These are phyloP conservation scores for Bucco capensis DNA, from an alignment of 2,113 vertebrate genomes.

Conservation along the genomic window DNA sequence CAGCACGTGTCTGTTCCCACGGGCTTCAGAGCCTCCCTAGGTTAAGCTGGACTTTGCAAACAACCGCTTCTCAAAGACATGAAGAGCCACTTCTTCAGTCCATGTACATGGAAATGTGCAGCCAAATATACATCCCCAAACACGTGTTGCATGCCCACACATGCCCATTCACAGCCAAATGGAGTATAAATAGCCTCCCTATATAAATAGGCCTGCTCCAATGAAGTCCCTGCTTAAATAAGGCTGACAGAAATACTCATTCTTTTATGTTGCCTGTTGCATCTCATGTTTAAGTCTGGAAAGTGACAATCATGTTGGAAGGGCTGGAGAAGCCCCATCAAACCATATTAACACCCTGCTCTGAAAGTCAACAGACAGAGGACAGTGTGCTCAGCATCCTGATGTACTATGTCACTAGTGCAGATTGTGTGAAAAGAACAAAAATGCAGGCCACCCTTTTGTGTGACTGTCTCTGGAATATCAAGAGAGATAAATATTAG, in stretches of 20 bases:
- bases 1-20: background rate
- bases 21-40: background rate
- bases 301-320: background rate
- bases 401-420: background rate
- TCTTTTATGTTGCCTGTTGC: background rate
- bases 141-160: slow-evolving; percentile 13
- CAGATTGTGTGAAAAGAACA: background rate
- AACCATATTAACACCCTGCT: background rate
- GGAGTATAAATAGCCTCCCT: background rate
- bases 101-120: background rate
- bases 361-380: background rate
- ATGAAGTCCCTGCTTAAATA: slow-evolving; percentile 31
- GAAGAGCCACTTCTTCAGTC: background rate
- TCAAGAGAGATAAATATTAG: background rate
- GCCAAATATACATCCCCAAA: background rate
- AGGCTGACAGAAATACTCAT: background rate
- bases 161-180: slow-evolving; percentile 1
- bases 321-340: background rate
- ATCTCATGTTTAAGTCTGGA: background rate
- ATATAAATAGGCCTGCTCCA: slow-evolving; percentile 29
- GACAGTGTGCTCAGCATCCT: background rate
- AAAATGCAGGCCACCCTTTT: background rate
- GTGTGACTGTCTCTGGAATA: background rate
- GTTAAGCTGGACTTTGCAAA: background rate
- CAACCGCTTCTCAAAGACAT: background rate